These are phyloP conservation scores for Centruroides vittatus DNA, from an alignment of 1,140 invertebrate genomes.

Conservation along the genomic window DNA sequence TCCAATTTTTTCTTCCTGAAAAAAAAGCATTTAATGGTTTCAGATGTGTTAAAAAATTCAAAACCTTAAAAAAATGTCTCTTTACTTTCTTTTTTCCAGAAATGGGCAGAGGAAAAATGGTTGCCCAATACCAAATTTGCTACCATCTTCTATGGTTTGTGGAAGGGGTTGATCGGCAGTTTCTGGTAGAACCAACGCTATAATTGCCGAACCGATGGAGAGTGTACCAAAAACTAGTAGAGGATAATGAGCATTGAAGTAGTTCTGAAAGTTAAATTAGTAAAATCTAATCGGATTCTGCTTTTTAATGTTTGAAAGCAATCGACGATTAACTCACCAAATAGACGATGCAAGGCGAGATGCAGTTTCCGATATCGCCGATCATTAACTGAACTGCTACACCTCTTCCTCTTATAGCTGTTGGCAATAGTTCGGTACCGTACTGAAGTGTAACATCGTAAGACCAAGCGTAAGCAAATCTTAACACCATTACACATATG, in stretches of 20 bases:
- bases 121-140: constrained; percentile 26
- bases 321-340: constrained; percentile 36
- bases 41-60: too few species aligned
- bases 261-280: background rate
- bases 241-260: constrained; percentile 1
- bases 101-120: constrained; percentile 6
- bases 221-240: constrained; percentile 11
- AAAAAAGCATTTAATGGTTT: too few species aligned
- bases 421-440: constrained; percentile 69
- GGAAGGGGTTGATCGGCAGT: constrained; percentile 22
- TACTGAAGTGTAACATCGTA: constrained; percentile 82
- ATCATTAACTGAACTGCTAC: constrained; percentile 69
- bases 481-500: constrained; percentile 5
- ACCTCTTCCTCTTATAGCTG: constrained; percentile 68
- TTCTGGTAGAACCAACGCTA: constrained; percentile 24
- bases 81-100: background rate
- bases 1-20: too few species aligned
- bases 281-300: too few species aligned
- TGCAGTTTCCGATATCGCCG: constrained; percentile 64
- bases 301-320: too few species aligned
- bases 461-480: constrained; percentile 49
- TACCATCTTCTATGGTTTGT: constrained; percentile 23
- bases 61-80: too few species aligned
- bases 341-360: constrained; percentile 68
- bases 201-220: constrained; percentile 19